A percentile compares a stretch with the other conserved stretches of the same genome.
Evolutionary conservation across 2,113 vertebrate species (phyloP).

Genomic region (Spheniscus mendiculus): DNA sequence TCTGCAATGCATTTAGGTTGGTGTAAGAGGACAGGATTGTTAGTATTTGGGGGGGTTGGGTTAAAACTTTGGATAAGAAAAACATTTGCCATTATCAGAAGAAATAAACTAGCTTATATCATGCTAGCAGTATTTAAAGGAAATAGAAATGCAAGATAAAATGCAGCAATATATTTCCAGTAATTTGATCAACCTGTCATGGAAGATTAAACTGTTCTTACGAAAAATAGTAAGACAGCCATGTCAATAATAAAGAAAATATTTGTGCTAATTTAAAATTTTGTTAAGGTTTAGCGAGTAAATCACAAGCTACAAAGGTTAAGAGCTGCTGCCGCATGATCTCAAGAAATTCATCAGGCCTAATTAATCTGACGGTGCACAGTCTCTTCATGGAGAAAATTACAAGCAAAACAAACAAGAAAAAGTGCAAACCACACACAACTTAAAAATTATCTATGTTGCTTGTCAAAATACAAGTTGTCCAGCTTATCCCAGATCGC

Average conservation of each 20-base stretch:
- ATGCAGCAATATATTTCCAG: background rate
- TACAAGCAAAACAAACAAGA: background rate
- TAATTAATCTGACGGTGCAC: background rate
- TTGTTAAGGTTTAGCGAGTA: background rate
- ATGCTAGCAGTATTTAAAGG: background rate
- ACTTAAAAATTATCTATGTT: background rate
- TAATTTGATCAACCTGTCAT: background rate
- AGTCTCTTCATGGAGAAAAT: background rate
- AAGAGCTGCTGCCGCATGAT: background rate
- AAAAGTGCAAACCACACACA: background rate
- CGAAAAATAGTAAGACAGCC: background rate
- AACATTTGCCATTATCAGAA: background rate
- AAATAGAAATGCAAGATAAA: background rate
- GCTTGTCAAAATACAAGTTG: background rate
- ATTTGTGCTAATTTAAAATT: background rate
- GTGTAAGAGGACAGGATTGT: background rate
- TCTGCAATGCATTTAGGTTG: background rate
- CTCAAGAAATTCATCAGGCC: background rate
- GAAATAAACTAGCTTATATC: background rate
- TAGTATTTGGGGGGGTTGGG: fast-evolving
- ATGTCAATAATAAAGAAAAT: background rate
- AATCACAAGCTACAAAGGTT: background rate
- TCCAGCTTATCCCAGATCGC: background rate
- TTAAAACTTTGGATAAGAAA: background rate
- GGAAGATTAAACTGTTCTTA: background rate